A percentile compares a stretch with the other conserved stretches of the same genome.
These are phyloP conservation scores for Lonchura striata DNA, from an alignment of 2,113 vertebrate genomes.

Conservation along the genomic window DNA sequence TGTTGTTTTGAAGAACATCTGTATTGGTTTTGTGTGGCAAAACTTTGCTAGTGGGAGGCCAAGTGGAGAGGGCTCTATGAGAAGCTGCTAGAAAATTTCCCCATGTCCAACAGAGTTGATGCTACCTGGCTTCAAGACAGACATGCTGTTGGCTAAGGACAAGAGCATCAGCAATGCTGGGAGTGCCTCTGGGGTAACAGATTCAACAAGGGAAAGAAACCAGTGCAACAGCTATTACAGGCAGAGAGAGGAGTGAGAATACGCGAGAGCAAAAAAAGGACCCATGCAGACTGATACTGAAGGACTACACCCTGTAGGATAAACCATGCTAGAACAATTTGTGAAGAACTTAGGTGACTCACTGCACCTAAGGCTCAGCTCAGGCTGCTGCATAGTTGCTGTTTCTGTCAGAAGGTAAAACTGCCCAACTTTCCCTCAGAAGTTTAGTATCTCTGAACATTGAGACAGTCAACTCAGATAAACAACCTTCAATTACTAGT, in stretches of 20 bases:
- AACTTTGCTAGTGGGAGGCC: background rate
- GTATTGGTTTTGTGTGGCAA: background rate
- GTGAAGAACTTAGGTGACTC: background rate
- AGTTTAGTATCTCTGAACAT: background rate
- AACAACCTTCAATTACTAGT: background rate
- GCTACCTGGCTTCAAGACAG: background rate
- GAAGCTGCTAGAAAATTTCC: background rate
- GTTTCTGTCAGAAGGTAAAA: background rate
- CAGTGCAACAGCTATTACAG: background rate
- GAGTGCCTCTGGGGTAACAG: background rate
- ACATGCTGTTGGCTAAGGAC: fast-evolving
- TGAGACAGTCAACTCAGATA: background rate
- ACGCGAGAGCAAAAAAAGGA: background rate
- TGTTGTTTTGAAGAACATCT: background rate
- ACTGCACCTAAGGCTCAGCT: background rate
- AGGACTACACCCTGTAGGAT: background rate
- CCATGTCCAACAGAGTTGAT: background rate
- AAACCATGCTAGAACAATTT: background rate
- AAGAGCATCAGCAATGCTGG: background rate
- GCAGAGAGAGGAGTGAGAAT: background rate
- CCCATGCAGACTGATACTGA: background rate
- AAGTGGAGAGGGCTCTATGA: background rate
- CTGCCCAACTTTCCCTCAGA: background rate
- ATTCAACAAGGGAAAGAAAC: background rate
- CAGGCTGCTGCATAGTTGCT: no score